These are phyloP conservation scores for Phyllopteryx taeniolatus DNA, from an alignment of 2,113 vertebrate genomes.

Conservation along the genomic window DNA sequence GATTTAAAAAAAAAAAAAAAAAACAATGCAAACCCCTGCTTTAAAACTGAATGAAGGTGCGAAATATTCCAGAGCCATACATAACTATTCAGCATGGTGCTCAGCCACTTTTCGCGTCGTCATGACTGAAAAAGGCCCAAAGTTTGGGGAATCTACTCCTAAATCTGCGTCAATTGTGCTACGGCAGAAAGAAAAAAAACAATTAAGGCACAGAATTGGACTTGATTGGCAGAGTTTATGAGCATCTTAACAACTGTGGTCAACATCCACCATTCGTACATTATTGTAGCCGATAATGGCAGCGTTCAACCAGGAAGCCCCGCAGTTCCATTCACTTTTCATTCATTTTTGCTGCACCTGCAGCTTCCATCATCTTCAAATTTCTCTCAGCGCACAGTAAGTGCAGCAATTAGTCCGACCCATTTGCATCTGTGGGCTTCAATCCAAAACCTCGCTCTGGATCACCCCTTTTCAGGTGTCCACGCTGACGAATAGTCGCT, in stretches of 20 bases:
- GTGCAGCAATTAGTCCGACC: slow-evolving; percentile 64
- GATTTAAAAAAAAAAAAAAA: no score
- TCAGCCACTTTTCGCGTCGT: no score
- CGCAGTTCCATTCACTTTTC: not conserved
- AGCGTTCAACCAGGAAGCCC: slow-evolving; percentile 4
- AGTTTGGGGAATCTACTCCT: no score
- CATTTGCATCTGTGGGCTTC: slow-evolving; percentile 59
- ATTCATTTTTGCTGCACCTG: slow-evolving; percentile 50
- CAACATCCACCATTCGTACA: not conserved
- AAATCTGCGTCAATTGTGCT: no score
- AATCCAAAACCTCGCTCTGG: slow-evolving; percentile 29
- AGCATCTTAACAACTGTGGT: not conserved
- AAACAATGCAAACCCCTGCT: no score
- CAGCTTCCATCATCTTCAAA: slow-evolving; percentile 41
- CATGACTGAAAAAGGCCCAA: no score
- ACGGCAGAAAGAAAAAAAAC: no score
- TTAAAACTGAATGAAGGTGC: no score
- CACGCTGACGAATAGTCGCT: not conserved
- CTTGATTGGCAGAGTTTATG: no score
- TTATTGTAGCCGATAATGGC: not conserved
- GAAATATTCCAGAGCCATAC: no score
- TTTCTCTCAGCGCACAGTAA: slow-evolving; percentile 44
- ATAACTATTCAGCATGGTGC: no score
- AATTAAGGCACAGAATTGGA: no score
- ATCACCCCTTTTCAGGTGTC: slow-evolving; percentile 28